Evolutionary conservation across 2,888 invertebrate genomes (phyloP), one percentile per base, ranked within the genome.

Genomic region (Meganola albula): DNA sequence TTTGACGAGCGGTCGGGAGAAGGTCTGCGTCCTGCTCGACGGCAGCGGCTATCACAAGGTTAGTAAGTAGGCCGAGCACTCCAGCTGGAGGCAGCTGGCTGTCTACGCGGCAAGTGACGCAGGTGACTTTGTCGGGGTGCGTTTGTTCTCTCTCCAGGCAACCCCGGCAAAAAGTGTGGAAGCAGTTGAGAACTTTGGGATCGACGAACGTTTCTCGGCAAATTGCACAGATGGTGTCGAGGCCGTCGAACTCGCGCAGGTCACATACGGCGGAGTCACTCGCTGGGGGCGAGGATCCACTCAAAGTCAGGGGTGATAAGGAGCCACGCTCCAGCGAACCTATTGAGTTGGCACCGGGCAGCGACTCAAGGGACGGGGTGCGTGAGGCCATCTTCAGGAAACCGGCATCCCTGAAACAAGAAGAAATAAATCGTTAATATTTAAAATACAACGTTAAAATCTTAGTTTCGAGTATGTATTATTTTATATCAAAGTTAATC

Each of bases 361-460:
- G 89, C 87, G 95, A 96, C 89, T 95, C 96, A 88, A 95, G 89
- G 86, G 95, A 96, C 87, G 95, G 95, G 88, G 95, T 95, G 84
- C 90, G 90, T 87, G 95, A 94, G 90, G 94, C 95, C 95, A 95
- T 95, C 90, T 93, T 94, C 92, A 93, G 88, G 92, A 91, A 91
- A 91, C 92, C 92, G 90, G 92, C 92, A 92, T 92, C 92, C 92
- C 92, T 92, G 90, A 20, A 90, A 91, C 80, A 85, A 85, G n/a
- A 52, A 67, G 63, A 74, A 64, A 62, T 10, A 39, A 50, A 29
- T 41, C 33, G 32, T 47, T 44, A 53, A 36, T 42, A 53, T 24
- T n/a, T n/a, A 10, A 23, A 25, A 24, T 22, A 21, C n/a, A n/a
- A n/a, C n/a, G n/a, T 12, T 23, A 9, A 8, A 21, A 24, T 10